phyloP scores from a whole-genome alignment of 2,797 vertebrate species.

The Scolopax rusticola region DNA sequence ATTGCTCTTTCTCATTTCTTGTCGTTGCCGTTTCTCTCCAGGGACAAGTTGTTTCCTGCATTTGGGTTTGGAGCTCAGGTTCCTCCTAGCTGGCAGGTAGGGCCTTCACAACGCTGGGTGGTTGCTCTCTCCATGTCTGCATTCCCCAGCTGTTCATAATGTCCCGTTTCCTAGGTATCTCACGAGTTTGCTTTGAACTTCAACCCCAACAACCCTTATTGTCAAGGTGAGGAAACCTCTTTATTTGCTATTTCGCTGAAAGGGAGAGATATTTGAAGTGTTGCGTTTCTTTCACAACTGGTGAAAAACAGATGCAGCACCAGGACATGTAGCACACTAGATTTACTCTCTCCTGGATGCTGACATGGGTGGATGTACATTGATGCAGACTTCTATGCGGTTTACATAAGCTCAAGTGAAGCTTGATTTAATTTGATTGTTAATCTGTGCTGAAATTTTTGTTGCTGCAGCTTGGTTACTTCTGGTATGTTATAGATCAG shows the following conservation, averaged over 20 bases:
- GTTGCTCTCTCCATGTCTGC: neutral
- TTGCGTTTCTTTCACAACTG: neutral
- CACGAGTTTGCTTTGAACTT: conserved; percentile 96
- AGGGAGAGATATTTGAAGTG: neutral
- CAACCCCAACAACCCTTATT: conserved; percentile 88
- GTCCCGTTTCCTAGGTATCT: conserved; percentile 82
- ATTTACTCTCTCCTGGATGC: neutral
- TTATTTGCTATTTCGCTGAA: neutral
- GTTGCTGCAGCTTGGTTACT: neutral
- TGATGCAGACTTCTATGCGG: neutral
- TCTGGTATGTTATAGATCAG: neutral
- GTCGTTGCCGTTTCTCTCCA: conserved; percentile 61
- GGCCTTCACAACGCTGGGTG: neutral
- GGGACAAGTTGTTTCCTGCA: conserved; percentile 93
- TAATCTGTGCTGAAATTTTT: neutral
- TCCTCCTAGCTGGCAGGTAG: conserved; percentile 91
- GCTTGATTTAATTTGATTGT: neutral
- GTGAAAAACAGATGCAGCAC: neutral
- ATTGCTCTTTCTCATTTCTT: neutral
- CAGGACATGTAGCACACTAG: neutral
- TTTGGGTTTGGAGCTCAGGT: conserved; percentile 96
- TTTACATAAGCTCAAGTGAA: neutral
- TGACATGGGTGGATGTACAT: neutral
- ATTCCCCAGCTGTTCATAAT: neutral
- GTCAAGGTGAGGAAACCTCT: conserved; percentile 83